phyloP scores from a whole-genome alignment of 2,113 vertebrate species.

The Orthonyx spaldingii region DNA sequence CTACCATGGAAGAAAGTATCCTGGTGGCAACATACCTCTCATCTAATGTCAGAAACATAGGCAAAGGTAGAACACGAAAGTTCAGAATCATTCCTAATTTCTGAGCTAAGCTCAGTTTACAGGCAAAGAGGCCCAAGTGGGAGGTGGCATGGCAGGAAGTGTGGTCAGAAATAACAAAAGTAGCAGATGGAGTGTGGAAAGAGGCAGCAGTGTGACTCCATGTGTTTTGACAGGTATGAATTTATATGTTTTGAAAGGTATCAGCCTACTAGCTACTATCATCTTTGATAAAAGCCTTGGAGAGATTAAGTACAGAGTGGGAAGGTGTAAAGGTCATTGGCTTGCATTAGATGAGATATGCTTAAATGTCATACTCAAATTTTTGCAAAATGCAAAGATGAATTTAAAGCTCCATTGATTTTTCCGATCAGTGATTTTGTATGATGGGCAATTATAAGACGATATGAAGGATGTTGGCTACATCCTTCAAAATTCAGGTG shows the following conservation, averaged over 20 bases:
- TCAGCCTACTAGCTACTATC: background rate
- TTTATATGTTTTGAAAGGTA: background rate
- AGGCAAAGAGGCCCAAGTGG: background rate
- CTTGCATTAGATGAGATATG: background rate
- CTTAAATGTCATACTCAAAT: background rate
- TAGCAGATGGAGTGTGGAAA: conserved; percentile 18
- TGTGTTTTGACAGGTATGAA: background rate
- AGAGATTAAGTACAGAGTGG: background rate
- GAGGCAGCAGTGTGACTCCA: background rate
- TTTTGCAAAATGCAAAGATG: background rate
- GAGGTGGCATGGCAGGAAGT: background rate
- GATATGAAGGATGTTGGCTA: background rate
- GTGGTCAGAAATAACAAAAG: background rate
- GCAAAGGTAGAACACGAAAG: background rate
- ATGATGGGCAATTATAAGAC: background rate
- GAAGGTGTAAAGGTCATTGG: background rate
- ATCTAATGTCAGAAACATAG: background rate
- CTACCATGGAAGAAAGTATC: background rate
- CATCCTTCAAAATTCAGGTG: background rate
- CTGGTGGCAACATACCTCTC: background rate
- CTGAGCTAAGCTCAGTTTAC: background rate
- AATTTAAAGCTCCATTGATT: background rate
- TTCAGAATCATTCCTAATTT: background rate
- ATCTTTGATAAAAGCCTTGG: background rate
- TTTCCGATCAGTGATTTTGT: background rate